These are phyloP conservation scores for Plemyria rubiginata DNA, from an alignment of 2,888 invertebrate species.

Conservation along the genomic window DNA sequence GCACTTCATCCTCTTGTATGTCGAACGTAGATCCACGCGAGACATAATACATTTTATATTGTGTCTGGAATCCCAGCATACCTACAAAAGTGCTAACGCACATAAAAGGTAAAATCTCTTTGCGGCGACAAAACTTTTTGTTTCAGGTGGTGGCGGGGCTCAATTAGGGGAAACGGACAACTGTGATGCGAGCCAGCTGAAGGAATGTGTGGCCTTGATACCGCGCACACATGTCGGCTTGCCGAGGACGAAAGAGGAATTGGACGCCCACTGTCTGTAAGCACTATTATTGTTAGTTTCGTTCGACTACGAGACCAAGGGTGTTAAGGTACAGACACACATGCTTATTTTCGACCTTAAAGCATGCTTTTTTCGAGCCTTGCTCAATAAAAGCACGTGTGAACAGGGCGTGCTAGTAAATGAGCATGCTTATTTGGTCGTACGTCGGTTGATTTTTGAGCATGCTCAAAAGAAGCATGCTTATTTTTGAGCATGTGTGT, in stretches of 20 bases:
- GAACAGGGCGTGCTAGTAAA: too few relatives aligned
- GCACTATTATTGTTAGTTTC: slow-evolving; percentile 33
- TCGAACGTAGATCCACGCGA: too few relatives aligned
- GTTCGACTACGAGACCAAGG: neutral
- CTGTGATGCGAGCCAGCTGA: slow-evolving; percentile 66
- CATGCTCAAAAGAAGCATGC: too few relatives aligned
- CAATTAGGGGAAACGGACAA: slow-evolving; percentile 65
- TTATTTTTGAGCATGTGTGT: too few relatives aligned
- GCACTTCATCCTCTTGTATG: too few relatives aligned
- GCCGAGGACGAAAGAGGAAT: slow-evolving; percentile 66
- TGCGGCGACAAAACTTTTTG: slow-evolving; percentile 22
- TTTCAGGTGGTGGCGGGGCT: slow-evolving; percentile 63
- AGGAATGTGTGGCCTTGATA: slow-evolving; percentile 64
- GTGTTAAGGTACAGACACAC: too few relatives aligned
- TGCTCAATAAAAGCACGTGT: too few relatives aligned
- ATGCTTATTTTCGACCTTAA: too few relatives aligned
- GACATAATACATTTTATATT: too few relatives aligned
- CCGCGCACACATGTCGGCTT: slow-evolving; percentile 71
- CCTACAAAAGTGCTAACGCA: neutral
- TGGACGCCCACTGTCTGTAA: slow-evolving; percentile 75
- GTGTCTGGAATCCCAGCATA: neutral
- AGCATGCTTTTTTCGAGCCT: too few relatives aligned
- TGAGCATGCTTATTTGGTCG: too few relatives aligned
- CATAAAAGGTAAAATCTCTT: neutral
- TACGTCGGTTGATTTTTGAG: too few relatives aligned